Base-by-base conservation (phyloP, 2,888 invertebrate genomes). In the Torymus texanus region DNA sequence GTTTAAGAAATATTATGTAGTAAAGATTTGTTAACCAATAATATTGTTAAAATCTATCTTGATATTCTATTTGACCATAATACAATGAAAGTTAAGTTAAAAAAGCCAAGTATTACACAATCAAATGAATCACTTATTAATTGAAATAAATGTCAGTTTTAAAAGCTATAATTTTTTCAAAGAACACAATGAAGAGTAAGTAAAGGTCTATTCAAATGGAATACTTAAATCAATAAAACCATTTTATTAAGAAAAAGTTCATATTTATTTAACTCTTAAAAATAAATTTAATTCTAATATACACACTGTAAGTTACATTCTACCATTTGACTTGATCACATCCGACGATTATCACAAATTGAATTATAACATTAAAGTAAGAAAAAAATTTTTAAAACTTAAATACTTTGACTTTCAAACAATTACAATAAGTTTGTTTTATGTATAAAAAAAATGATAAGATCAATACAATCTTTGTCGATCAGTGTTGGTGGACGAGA, bases 201-300 rank as follows among this genome's bases (percentile, higher is more conserved):
- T 62, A 29, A 29, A 62, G 0, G 21, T 11, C 1, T 21, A 21
- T 61, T 61, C 21, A 10, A 5, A 21, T 21, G 62, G 29, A 8
- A 29, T 29, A 29, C 29, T 24, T 14, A 24, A 68, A 68, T 61
- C 11, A 58, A 65, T 14, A 65, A 21, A 58, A 5, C n/a, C 4
- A n/a, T 24, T 74, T 21, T 21, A 8, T 8, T 21, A 58, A 18
- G n/a, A 74, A 74, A 65, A n/a, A 0, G 41, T 58, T 66, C 21
- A 21, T 1, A 58, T 74, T 74, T 74, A 65, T 71, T 71, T 53
- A 73, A 65, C 16, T 41, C 74, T 73, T 73, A 56, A 55, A 8
- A 13, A n/a, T 41, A 74, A 29, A 66, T 58, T 50, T 70, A 70
- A 63, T 56, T 50, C 2, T 51, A 50, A 59, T 53, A 72, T 50